Conservation (phyloP, 2,797 vertebrate genomes). For the Gallinago nigripennis region DNA sequence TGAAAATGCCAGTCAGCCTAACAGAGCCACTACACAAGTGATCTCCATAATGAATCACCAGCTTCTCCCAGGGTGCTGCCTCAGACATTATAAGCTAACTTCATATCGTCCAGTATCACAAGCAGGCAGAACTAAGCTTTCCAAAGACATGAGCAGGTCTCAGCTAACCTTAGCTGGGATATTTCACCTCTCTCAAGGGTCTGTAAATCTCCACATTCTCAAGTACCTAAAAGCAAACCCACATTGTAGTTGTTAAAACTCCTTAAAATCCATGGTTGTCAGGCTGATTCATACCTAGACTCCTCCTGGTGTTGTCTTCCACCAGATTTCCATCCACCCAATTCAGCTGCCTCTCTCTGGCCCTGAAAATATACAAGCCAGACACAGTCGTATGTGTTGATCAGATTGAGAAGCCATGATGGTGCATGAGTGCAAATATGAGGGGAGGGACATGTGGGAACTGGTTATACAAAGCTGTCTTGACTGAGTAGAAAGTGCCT, state of each 20-base stretch:
- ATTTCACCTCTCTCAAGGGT: not conserved
- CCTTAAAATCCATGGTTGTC: not conserved
- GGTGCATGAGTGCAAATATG: not conserved
- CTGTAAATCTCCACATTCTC: not conserved
- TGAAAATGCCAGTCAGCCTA: not conserved
- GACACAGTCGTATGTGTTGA: fast-evolving
- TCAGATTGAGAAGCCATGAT: not conserved
- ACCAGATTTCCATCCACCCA: not conserved
- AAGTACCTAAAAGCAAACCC: not conserved
- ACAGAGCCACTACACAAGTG: not conserved
- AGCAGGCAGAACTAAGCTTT: not conserved
- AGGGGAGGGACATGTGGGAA: not conserved
- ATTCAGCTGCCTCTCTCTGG: not conserved
- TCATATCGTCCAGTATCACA: not conserved
- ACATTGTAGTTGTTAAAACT: not conserved
- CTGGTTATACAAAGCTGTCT: not conserved
- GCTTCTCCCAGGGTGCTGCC: not conserved
- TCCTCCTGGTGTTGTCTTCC: not conserved
- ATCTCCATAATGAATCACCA: not conserved
- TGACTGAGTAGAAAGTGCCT: not conserved
- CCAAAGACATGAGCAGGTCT: fast-evolving
- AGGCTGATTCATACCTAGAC: not conserved
- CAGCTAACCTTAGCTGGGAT: not conserved
- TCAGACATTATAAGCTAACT: not conserved
- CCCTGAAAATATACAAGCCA: not conserved